Conservation (phyloP, 2,797 vertebrate genomes). For the Spizella passerina region DNA sequence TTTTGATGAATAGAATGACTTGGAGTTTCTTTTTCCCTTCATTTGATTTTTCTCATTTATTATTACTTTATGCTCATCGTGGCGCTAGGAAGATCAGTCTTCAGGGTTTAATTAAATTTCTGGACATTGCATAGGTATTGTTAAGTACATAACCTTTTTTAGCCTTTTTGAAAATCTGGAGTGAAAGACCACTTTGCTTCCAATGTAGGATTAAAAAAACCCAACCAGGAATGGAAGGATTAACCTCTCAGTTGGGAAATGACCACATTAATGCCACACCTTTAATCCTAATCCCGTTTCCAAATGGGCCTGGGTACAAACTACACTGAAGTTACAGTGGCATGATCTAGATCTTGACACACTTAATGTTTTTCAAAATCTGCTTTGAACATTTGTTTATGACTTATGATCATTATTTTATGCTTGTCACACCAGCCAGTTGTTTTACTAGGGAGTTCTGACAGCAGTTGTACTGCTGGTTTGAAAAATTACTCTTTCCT, state of each 20-base stretch:
- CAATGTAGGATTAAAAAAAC: background rate
- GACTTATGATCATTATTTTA: background rate
- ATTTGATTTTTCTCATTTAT: background rate
- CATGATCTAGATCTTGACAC: background rate
- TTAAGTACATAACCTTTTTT: background rate
- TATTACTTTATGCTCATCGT: background rate
- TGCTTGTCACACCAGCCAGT: background rate
- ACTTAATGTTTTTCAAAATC: background rate
- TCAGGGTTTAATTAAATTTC: background rate
- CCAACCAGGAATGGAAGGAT: background rate
- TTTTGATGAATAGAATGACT: background rate
- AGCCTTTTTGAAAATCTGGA: background rate
- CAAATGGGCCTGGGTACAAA: background rate
- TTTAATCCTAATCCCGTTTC: background rate
- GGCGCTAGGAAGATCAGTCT: background rate
- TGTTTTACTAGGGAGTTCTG: background rate
- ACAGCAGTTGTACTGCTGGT: background rate
- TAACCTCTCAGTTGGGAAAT: background rate
- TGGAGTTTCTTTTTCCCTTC: background rate
- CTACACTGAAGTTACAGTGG: background rate
- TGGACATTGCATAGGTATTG: background rate
- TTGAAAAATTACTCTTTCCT: background rate
- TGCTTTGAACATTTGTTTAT: background rate
- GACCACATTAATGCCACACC: accelerated
- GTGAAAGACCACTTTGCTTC: background rate